These are phyloP conservation scores for Meandrina meandrites DNA, from an alignment of 92 coral and sea anemone species.

Conservation along the genomic window DNA sequence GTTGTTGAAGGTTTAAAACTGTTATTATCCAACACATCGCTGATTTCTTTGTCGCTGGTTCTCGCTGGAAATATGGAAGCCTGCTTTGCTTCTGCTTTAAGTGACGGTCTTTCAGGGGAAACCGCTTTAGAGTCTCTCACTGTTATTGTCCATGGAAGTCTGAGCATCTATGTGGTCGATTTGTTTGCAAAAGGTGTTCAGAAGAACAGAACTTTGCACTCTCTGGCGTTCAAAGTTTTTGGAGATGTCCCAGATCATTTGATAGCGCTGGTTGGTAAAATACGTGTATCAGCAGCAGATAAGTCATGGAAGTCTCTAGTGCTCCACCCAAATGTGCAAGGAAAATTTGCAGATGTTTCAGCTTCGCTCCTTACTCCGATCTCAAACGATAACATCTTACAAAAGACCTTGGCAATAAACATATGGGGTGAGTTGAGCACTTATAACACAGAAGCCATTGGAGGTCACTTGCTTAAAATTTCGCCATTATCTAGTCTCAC, in stretches of 20 bases:
- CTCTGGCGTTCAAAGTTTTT: background rate
- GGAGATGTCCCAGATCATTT: constrained; percentile 16
- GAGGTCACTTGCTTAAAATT: background rate
- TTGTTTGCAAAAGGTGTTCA: background rate
- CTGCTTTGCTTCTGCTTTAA: background rate
- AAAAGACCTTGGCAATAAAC: constrained; percentile 2
- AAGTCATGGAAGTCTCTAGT: background rate
- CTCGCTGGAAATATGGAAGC: background rate
- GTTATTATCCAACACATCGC: background rate
- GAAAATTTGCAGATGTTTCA: background rate
- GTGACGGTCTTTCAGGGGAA: background rate
- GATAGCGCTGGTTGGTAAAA: background rate
- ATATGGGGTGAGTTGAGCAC: constrained; percentile 13
- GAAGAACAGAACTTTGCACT: background rate
- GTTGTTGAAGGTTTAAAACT: background rate
- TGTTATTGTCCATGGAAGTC: background rate
- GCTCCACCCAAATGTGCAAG: background rate
- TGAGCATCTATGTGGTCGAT: background rate
- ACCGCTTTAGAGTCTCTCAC: background rate
- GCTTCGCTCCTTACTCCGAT: background rate
- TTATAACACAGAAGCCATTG: background rate
- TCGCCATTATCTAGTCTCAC: background rate
- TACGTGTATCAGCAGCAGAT: background rate
- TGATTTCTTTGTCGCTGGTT: background rate
- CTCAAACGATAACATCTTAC: too few species aligned